Percentiles rank a stretch among this genome's conserved stretches.
These are phyloP conservation scores for Latrodectus elegans DNA, from an alignment of 2,888 invertebrate species.

Conservation along the genomic window DNA sequence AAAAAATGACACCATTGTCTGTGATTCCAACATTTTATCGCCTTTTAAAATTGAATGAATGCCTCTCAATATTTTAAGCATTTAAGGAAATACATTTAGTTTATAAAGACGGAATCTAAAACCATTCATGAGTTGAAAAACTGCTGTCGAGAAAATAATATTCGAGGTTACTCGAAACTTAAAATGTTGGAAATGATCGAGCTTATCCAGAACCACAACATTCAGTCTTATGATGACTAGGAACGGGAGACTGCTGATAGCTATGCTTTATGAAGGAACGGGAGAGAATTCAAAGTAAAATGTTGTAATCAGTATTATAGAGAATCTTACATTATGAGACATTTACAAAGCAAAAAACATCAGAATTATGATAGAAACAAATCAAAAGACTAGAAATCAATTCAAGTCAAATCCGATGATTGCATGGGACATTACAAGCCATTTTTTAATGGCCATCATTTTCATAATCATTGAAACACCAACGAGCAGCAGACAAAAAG, in stretches of 20 bases:
- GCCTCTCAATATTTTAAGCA: background rate
- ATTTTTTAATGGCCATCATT: background rate
- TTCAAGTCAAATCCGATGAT: background rate
- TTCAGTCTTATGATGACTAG: background rate
- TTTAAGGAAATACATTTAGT: background rate
- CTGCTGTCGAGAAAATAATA: background rate
- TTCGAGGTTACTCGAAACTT: background rate
- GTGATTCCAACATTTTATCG: too few relatives aligned
- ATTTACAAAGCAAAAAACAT: background rate
- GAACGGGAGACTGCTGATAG: too few relatives aligned
- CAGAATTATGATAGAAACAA: background rate
- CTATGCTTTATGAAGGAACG: too few relatives aligned
- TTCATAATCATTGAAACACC: background rate
- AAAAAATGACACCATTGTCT: background rate
- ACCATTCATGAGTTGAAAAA: background rate
- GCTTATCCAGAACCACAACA: background rate
- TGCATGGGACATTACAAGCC: background rate
- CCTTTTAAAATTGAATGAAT: background rate
- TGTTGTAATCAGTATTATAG: background rate
- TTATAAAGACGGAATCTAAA: too few relatives aligned
- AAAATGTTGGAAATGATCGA: background rate
- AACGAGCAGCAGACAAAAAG: background rate
- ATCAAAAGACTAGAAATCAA: background rate
- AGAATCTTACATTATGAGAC: background rate
- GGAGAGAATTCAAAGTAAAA: background rate